Evolutionary conservation across 1,140 invertebrate species (phyloP), one percentile per base, ranked within the genome.

Genomic region (Eulimnadia texana): DNA sequence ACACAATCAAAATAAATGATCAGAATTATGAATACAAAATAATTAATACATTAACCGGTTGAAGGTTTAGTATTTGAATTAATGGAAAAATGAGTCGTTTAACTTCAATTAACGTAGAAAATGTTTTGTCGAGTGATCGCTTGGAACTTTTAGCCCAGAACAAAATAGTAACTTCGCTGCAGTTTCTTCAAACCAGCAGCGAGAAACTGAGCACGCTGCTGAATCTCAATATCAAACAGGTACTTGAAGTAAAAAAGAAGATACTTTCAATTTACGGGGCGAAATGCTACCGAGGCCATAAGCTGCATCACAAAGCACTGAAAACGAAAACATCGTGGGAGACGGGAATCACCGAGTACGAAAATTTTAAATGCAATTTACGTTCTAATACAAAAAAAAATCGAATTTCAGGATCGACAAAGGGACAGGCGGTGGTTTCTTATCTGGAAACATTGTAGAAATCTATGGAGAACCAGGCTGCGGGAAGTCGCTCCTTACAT

Each of bases 381-480:
- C 6, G 6, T 6, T 42, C 16, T 9, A 42, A 16, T 42, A 16
- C 6, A 9, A 6, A 6, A 16, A 9, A 6, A 42, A 42, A 6
- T 9, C 33, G 6, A 6, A 16, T 42, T 42, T 42, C 33, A 61
- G 60, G 19, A 28, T 61, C 23, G 60, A 61, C 20, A 42, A n/a
- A 20, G 20, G 29, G 9, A 6, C 53, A 19, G 50, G 28, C 42
- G 60, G 60, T 16, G 60, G 51, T 3, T 11, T 61, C 24, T 27
- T 28, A 52, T 53, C 23, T 23, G 60, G 60, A n/a, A 54, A 42
- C 23, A 23, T 61, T n/a, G 29, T 42, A 2, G 60, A 61, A 27
- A 19, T 61, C 28, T 61, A 54, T 29, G 60, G 60, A 54, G 53
- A 33, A 3, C 23, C 60, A 53, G 22, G 49, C 2, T 53, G 49